Percentiles rank a stretch among this genome's conserved stretches.
These are phyloP conservation scores for Drosophila basisetae DNA, from an alignment of 2,888 invertebrate species.

Conservation along the genomic window DNA sequence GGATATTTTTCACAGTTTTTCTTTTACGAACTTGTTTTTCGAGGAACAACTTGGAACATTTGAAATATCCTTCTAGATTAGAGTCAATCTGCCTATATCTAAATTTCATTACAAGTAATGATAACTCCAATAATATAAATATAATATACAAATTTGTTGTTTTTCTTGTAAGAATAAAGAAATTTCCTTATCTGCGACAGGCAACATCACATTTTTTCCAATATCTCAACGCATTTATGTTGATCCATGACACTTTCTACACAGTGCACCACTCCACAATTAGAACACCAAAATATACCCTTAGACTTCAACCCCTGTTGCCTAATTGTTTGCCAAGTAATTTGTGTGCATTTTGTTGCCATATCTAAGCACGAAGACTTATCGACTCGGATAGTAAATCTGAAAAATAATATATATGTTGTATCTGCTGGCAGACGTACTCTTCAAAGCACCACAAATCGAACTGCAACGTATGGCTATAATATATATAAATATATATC, in stretches of 20 bases:
- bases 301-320: not conserved
- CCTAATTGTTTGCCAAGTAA: not conserved
- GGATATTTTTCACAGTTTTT: not conserved
- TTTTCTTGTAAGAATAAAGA: not conserved
- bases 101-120: too few species aligned
- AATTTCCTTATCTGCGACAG: not conserved
- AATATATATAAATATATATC: too few species aligned
- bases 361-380: not conserved
- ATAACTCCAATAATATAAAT: too few species aligned
- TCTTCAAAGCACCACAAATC: too few species aligned
- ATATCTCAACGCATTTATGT: not conserved
- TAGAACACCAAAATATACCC: not conserved
- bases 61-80: too few species aligned
- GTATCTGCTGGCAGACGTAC: too few species aligned
- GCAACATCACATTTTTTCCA: not conserved
- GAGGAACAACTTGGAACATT: not conserved
- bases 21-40: not conserved
- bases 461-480: too few species aligned
- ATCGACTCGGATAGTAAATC: not conserved
- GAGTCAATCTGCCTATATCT: not conserved
- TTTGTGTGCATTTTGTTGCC: not conserved
- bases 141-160: not conserved
- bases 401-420: not conserved
- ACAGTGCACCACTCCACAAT: not conserved
- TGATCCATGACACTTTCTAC: not conserved